Conservation (phyloP, 2,113 vertebrate genomes). For the Apodemus sylvaticus region DNA sequence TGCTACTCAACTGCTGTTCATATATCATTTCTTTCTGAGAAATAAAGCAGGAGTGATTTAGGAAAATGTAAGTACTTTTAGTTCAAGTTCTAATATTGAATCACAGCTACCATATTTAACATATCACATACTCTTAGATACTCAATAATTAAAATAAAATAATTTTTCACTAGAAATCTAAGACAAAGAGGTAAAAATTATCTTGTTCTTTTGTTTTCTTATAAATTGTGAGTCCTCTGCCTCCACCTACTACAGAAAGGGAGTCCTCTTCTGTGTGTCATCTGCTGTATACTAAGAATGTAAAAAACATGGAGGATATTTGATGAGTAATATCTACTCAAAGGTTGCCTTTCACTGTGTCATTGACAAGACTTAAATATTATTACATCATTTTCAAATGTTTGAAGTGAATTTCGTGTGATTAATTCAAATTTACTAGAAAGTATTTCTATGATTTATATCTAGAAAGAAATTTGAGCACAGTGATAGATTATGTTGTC, state of each 20-base stretch:
- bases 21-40: not conserved
- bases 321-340: not conserved
- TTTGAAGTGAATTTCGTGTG: conserved; percentile 2
- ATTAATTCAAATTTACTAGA: not conserved
- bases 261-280: rapidly evolving
- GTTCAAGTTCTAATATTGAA: not conserved
- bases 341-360: not conserved
- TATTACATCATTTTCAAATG: not conserved
- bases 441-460: not conserved
- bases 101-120: not conserved
- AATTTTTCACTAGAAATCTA: not conserved
- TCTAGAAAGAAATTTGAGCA: not conserved
- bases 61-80: not conserved
- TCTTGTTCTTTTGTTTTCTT: not conserved
- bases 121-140: not conserved
- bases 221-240: not conserved
- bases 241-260: not conserved
- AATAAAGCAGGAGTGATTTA: not conserved
- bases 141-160: not conserved
- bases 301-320: not conserved
- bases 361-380: not conserved
- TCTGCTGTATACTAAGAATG: not conserved
- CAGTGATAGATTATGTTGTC: not conserved
- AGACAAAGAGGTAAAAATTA: not conserved
- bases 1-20: not conserved